Evolutionary conservation across 2,797 vertebrate genomes (phyloP).

Genomic region (Enteromius trimaculatus): DNA sequence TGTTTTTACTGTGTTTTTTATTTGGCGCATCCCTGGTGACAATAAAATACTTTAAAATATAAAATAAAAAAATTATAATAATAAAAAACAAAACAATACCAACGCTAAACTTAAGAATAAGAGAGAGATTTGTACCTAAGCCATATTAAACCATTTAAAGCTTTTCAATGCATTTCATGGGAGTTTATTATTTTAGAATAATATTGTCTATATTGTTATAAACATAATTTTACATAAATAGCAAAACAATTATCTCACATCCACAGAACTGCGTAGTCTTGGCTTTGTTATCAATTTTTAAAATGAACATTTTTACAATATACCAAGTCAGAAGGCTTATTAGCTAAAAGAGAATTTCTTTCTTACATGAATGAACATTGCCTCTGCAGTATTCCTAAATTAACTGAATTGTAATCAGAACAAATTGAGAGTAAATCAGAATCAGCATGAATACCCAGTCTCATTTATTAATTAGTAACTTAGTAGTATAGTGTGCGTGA

Average conservation of each 20-base stretch:
- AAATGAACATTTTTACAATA: background rate
- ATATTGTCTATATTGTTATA: background rate
- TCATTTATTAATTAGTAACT: background rate
- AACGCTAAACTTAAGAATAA: background rate
- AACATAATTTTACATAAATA: background rate
- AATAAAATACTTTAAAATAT: background rate
- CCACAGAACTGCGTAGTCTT: background rate
- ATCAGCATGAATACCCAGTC: slow-evolving; percentile 1
- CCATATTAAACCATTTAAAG: background rate
- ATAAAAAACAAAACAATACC: background rate
- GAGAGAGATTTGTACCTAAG: background rate
- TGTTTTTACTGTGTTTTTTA: background rate
- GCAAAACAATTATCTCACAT: background rate
- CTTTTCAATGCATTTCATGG: background rate
- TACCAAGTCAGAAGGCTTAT: background rate
- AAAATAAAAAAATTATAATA: no score
- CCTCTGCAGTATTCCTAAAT: background rate
- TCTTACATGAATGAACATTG: background rate
- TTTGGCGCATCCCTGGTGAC: background rate
- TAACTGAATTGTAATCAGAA: background rate
- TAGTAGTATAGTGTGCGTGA: background rate
- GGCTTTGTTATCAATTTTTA: background rate
- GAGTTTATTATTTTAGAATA: background rate
- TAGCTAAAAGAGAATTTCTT: background rate
- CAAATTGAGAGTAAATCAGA: background rate